These are phyloP conservation scores for Hyposmocoma kahamanoa DNA, from an alignment of 1,140 invertebrate genomes.

Conservation along the genomic window DNA sequence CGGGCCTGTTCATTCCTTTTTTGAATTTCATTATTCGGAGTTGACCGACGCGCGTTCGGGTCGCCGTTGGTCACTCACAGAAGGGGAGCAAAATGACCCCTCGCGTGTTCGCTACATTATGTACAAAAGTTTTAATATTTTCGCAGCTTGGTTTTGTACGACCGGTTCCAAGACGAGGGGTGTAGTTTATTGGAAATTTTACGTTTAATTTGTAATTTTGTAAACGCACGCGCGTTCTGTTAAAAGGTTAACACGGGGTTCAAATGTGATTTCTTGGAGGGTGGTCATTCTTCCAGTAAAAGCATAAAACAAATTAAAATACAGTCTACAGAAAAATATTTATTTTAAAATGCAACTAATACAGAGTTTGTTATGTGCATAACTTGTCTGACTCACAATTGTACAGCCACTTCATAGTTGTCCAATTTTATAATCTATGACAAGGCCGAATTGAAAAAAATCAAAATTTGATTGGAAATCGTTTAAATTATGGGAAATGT, in stretches of 20 bases:
- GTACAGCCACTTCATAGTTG: no score
- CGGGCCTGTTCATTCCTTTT: conserved; percentile 56
- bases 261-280: no score
- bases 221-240: conserved; percentile 34
- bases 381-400: no score
- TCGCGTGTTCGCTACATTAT: conserved; percentile 54
- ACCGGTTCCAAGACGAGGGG: conserved; percentile 40
- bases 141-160: conserved; percentile 47
- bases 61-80: conserved; percentile 45
- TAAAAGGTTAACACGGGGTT: conserved; percentile 33
- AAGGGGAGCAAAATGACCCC: conserved; percentile 46
- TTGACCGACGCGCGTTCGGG: conserved; percentile 54
- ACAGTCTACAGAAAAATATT: no score
- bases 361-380: no score
- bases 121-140: conserved; percentile 62
- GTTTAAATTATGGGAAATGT: conserved; percentile 55
- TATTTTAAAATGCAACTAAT: no score
- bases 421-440: no score
- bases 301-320: no score
- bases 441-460: no score
- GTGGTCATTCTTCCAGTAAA: no score
- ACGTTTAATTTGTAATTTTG: conserved; percentile 66
- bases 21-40: conserved; percentile 56
- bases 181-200: conserved; percentile 54
- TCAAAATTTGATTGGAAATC: conserved; percentile 46